These are phyloP conservation scores for Elysia crispata DNA, from an alignment of 2,888 invertebrate genomes.

Conservation along the genomic window DNA sequence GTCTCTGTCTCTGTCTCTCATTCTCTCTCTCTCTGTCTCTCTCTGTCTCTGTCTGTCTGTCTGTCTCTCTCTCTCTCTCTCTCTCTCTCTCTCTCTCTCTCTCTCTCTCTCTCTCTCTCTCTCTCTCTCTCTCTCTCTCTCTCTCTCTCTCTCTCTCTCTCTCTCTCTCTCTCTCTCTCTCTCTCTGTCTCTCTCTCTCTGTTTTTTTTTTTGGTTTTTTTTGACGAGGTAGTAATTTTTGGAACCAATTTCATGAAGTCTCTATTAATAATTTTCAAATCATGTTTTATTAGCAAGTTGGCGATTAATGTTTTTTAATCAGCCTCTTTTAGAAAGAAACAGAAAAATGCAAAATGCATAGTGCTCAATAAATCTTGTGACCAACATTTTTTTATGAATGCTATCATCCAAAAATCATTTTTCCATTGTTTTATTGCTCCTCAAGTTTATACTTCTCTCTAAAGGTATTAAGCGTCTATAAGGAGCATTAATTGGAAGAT, in stretches of 20 bases:
- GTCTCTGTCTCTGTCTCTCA: conserved; percentile 26
- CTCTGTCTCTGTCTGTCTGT: not conserved
- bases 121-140: not conserved
- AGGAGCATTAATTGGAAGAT: no score
- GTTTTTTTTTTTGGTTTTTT: not conserved
- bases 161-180: conserved; percentile 30
- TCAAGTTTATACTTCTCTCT: no score
- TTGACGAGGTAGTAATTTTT: not conserved
- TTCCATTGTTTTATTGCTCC: no score
- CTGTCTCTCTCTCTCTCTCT: conserved; percentile 4
- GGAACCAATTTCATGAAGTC: not conserved
- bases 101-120: not conserved
- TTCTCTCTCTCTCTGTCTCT: conserved; percentile 2
- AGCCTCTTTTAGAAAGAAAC: no score
- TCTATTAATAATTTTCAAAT: not conserved
- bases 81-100: not conserved
- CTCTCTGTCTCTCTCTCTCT: not conserved
- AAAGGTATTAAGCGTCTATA: no score
- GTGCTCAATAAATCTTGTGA: no score
- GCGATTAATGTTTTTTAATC: not conserved
- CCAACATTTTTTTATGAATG: no score
- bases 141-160: conserved; percentile 29
- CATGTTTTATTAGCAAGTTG: not conserved
- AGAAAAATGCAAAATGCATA: no score
- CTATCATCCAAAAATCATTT: no score